A percentile compares a stretch with the other conserved stretches of the same genome.
Evolutionary conservation across 2,113 vertebrate genomes (phyloP).

Genomic region (Pica pica): DNA sequence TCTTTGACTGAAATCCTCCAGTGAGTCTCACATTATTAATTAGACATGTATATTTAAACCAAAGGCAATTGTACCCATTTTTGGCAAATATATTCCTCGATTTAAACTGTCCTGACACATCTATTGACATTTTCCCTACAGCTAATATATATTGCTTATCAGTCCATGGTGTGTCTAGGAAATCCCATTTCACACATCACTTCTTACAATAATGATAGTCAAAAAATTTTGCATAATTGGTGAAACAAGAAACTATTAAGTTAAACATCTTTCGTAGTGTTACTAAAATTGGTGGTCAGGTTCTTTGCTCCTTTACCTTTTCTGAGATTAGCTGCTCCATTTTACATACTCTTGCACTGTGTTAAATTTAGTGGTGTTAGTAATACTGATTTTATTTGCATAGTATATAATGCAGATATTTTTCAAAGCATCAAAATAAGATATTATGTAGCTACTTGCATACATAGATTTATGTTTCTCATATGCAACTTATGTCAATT

Average conservation of each 20-base stretch:
- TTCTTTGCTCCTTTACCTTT: background rate
- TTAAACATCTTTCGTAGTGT: background rate
- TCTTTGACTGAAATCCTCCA: background rate
- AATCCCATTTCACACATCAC: conserved; percentile 7
- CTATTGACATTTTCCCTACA: background rate
- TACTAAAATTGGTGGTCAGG: background rate
- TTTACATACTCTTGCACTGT: background rate
- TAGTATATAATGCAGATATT: background rate
- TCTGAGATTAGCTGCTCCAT: background rate
- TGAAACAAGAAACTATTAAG: background rate
- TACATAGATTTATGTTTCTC: background rate
- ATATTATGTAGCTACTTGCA: background rate
- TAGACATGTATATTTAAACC: background rate
- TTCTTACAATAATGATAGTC: background rate
- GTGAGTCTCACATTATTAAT: background rate
- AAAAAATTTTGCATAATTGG: conserved; percentile 1
- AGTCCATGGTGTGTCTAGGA: background rate
- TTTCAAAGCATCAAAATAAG: background rate
- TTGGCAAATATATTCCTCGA: background rate
- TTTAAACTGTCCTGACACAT: background rate
- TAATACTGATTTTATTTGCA: background rate
- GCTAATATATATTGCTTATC: background rate
- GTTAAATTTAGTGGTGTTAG: background rate
- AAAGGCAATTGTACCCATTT: background rate
- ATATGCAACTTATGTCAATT: background rate